Base-by-base conservation (phyloP, 2,888 invertebrate species). In the Agonopterix heracliana region DNA sequence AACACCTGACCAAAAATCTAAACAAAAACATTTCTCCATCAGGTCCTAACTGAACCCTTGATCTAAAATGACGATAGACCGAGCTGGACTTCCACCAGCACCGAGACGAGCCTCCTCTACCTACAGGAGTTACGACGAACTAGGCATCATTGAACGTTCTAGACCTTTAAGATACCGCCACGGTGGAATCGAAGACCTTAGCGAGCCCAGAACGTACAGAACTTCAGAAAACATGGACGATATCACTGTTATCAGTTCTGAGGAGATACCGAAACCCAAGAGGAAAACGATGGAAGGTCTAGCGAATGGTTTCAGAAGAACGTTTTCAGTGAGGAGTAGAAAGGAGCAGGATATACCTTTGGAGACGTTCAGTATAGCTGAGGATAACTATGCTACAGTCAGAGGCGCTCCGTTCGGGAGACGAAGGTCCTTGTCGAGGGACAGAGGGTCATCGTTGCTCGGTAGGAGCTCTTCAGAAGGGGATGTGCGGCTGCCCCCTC, bases 391-490 rank as follows among this genome's bases (percentile, higher is more conserved):
- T 41, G 89, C 89, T 3, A 83, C 89, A 4, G 82, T 89, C 1
- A 74, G 85, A 54, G 84, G 84, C 41, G 79, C 85, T 9, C 89
- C 85, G 11, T 88, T 85, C 40, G 81, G 89, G 44, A 71, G 87
- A 54, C 86, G 87, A 48, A 72, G 87, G 55, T 88, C 87, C 9
- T 65, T 88, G 53, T 87, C 89, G 12, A 76, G 90, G 70, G 82
- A 91, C 70, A 76, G 91, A 71, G 78, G 86, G 60, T 81, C 73
- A 10, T 82, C 84, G 47, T 77, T 90, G 59, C 75, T 93, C 60
- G 90, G 90, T 48, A 87, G 93, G 56, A 93, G 94, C 74, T 92
- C 92, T 55, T 94, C 94, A 26, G 94, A 94, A 67, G 93, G 93
- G 8, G 93, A 94, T 72, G 86, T 94, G 66, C 76, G 88, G 61